Evolutionary conservation across 1,140 invertebrate species (phyloP), one percentile per base, ranked within the genome.

Genomic region (Nasonia longicornis): DNA sequence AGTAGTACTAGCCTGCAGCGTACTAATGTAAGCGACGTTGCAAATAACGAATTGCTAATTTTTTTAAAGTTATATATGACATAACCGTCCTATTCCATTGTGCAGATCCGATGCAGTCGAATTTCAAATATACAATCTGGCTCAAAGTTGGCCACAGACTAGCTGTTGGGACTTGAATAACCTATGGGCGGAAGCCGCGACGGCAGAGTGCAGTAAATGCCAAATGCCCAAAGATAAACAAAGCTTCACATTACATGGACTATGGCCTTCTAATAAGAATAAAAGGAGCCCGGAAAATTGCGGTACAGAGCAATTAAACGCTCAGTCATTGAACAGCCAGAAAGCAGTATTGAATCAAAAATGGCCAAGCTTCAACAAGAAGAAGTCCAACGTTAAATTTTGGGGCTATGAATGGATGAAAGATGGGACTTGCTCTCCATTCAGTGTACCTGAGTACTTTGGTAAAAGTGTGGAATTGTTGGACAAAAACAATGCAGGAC

Each of bases 391-490:
- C 20, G 45, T 58, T 3, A 2, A 0, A 0, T 79, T 79, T 14
- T 79, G 77, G 77, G n/a, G 8, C 1, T 38, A 79, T 29, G 77
- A 79, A 20, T 79, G 77, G 77, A 58, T 10, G 0, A 79, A 79
- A 38, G 67, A 79, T 10, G 77, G 77, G 7, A 79, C 77, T 20
- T 79, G 77, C 29, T 45, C 77, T 14, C 77, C 0, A 58, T 35
- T 42, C 22, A n/a, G 2, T 3, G 0, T 58, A 16, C 67, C 77
- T 1, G 70, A 79, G 22, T 79, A 79, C 29, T 79, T 79, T n/a
- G 8, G 10, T 3, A 79, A 52, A 38, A 10, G 67, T 38, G 2
- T 71, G 2, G 22, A 79, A 29, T 14, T 79, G 66, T 3, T 79
- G 16, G 48, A 79, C 22, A 0, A 20, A 6, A 52, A 79, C 45